Conservation (phyloP, 2,113 vertebrate genomes). For the Nannobrachium achirus region DNA sequence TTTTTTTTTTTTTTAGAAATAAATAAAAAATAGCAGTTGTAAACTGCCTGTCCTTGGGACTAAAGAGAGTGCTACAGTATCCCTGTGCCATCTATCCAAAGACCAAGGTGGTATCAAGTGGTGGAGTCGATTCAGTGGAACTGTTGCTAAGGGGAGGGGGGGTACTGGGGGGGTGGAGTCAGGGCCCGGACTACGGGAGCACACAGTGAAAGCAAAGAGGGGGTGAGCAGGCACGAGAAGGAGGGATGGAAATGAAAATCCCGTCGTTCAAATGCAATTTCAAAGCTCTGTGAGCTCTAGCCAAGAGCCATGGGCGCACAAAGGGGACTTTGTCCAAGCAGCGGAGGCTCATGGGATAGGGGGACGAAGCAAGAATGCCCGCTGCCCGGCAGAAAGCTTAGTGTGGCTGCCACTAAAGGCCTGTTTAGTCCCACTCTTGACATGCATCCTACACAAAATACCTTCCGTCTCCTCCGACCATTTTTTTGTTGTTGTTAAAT, state of each 20-base stretch:
- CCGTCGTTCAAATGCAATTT: constrained; percentile 77
- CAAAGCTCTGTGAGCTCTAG: constrained; percentile 73
- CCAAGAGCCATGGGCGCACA: constrained; percentile 76
- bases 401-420: constrained; percentile 64
- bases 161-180: constrained; percentile 21
- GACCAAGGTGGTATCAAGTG: constrained; percentile 22
- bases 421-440: constrained; percentile 66
- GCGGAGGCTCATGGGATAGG: constrained; percentile 77
- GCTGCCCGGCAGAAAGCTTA: constrained; percentile 67
- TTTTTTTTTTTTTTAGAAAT: not conserved
- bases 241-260: constrained; percentile 77
- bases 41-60: too few relatives aligned
- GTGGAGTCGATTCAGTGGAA: constrained; percentile 28
- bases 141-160: constrained; percentile 57
- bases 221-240: constrained; percentile 67
- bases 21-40: too few relatives aligned
- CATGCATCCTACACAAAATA: constrained; percentile 72
- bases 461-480: constrained; percentile 45
- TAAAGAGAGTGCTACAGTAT: constrained; percentile 8
- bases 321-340: constrained; percentile 79
- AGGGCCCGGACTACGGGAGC: constrained; percentile 22
- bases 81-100: not conserved
- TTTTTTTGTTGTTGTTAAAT: constrained; percentile 3
- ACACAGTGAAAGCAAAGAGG: constrained; percentile 66
- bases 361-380: constrained; percentile 72